These are phyloP conservation scores for Boulengeromyrus knoepffleri DNA, from an alignment of 2,113 vertebrate species.

Conservation along the genomic window DNA sequence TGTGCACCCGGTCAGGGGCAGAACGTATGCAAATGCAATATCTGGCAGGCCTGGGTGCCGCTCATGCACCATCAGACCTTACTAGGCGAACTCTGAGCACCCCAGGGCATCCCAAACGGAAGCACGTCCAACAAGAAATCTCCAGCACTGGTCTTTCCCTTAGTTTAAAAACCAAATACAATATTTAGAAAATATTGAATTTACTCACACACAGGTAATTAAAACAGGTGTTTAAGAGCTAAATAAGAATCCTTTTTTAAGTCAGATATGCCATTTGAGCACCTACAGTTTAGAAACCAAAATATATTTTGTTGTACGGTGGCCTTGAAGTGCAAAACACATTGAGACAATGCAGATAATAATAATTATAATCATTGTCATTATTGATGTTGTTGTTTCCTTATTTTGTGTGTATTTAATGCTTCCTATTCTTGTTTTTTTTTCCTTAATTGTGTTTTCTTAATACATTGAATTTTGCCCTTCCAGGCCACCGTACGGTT, in stretches of 20 bases:
- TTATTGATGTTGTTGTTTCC: background rate
- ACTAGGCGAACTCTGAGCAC: constrained; percentile 23
- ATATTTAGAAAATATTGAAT: background rate
- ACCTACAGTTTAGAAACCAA: background rate
- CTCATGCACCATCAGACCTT: constrained; percentile 33
- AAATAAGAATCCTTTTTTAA: background rate
- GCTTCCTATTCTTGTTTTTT: background rate
- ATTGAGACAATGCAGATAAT: background rate
- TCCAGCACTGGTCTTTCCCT: background rate
- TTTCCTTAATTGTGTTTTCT: background rate
- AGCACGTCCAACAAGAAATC: background rate
- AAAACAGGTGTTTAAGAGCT: background rate
- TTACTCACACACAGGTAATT: background rate
- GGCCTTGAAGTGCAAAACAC: background rate
- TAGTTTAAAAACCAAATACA: background rate
- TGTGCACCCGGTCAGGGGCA: constrained; percentile 52
- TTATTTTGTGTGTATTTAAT: background rate
- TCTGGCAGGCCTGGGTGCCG: constrained; percentile 47
- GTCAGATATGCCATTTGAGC: background rate
- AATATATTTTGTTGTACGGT: background rate
- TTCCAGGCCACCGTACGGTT: background rate
- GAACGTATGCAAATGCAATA: constrained; percentile 68
- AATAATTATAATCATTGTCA: background rate
- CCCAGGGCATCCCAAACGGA: background rate
- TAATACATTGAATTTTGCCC: background rate